These are phyloP conservation scores for Sisor rabdophorus DNA, from an alignment of 2,113 vertebrate genomes.

Conservation along the genomic window DNA sequence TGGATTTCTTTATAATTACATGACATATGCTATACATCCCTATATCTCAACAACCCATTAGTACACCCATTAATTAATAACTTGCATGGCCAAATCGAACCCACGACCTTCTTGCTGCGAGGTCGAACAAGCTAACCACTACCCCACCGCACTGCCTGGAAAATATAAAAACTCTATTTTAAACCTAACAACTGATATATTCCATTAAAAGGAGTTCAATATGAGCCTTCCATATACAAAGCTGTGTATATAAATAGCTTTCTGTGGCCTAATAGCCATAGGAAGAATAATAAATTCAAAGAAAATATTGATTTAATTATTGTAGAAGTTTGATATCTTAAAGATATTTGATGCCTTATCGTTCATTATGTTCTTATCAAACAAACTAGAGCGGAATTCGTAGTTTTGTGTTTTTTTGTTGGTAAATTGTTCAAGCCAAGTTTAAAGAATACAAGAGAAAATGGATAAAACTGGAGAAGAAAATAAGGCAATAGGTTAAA, in stretches of 20 bases:
- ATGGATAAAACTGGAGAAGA: neutral
- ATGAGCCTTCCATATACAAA: neutral
- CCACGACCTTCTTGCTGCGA: too few relatives aligned
- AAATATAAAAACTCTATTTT: neutral
- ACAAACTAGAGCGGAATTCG: neutral
- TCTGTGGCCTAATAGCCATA: too few relatives aligned
- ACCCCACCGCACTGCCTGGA: too few relatives aligned
- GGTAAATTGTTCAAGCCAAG: too few relatives aligned
- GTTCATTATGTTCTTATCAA: neutral
- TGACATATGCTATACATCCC: too few relatives aligned
- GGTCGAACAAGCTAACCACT: too few relatives aligned
- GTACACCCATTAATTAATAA: too few relatives aligned
- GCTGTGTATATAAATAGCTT: neutral
- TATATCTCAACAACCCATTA: too few relatives aligned
- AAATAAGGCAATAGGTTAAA: neutral
- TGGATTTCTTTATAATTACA: too few relatives aligned
- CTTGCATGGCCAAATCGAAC: too few relatives aligned
- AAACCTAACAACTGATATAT: neutral
- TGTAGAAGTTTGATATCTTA: neutral
- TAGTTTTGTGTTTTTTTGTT: neutral
- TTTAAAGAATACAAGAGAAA: neutral
- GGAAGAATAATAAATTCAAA: neutral
- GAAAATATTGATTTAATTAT: neutral
- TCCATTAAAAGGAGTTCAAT: neutral
- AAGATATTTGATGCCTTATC: neutral